Evolutionary conservation across 2,113 vertebrate species (phyloP).

Genomic region (Sialia sialis): DNA sequence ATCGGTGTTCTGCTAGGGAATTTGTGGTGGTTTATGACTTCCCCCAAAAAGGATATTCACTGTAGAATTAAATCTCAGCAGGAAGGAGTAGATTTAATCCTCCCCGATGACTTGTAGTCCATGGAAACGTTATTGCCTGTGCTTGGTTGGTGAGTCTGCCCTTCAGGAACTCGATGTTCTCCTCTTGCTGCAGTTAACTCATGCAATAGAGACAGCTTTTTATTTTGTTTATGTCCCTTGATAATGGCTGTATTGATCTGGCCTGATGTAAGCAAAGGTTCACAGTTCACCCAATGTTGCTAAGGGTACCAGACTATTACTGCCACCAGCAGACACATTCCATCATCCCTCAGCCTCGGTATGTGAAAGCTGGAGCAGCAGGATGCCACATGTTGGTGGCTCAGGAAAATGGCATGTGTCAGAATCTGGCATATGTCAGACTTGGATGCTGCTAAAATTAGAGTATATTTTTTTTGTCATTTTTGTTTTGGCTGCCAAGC

Average conservation of each 20-base stretch:
- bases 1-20: slow-evolving; percentile 29
- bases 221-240: slow-evolving; percentile 53
- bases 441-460: slow-evolving; percentile 11
- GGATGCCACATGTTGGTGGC: not conserved
- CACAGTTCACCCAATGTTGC: slow-evolving; percentile 18
- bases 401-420: not conserved
- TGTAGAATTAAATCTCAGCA: slow-evolving; percentile 37
- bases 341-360: not conserved
- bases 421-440: not conserved
- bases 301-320: slow-evolving; percentile 46
- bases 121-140: slow-evolving; percentile 13
- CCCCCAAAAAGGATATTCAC: not conserved
- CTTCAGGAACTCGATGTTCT: slow-evolving; percentile 50
- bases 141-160: slow-evolving; percentile 19
- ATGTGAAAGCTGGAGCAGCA: not conserved
- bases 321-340: slow-evolving; percentile 32
- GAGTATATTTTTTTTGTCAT: not conserved
- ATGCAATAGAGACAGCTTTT: slow-evolving; percentile 39
- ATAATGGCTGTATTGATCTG: slow-evolving; percentile 60
- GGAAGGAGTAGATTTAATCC: slow-evolving; percentile 22
- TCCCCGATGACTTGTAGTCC: slow-evolving; percentile 18
- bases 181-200: slow-evolving; percentile 54
- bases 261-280: slow-evolving; percentile 52
- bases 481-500: slow-evolving; percentile 4
- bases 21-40: slow-evolving; percentile 28